phyloP scores from a whole-genome alignment of 2,888 invertebrate genomes.

The Cylindroiulus punctatus region DNA sequence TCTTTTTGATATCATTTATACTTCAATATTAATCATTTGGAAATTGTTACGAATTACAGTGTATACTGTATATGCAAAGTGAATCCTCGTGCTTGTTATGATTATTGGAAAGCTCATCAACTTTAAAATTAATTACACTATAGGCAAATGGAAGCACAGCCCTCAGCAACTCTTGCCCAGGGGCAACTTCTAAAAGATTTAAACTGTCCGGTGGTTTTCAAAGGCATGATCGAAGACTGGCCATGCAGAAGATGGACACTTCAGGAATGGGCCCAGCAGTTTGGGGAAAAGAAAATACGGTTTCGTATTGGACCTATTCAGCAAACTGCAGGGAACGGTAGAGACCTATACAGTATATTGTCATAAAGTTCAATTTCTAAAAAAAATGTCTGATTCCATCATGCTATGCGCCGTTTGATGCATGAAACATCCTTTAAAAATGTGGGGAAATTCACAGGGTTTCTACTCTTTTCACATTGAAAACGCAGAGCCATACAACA shows the following conservation, averaged over 20 bases:
- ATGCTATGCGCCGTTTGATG: not conserved
- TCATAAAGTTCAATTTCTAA: not conserved
- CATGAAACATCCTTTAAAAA: not conserved
- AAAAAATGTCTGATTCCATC: too few relatives aligned
- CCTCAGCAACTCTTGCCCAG: not conserved
- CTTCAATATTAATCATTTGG: too few relatives aligned
- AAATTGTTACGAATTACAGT: too few relatives aligned
- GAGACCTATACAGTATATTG: not conserved
- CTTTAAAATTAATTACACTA: not conserved
- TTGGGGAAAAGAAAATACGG: constrained; percentile 63
- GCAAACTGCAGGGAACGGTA: not conserved
- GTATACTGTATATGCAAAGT: not conserved
- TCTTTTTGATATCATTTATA: too few relatives aligned
- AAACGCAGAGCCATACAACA: not conserved
- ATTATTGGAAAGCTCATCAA: not conserved
- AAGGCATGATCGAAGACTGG: constrained; percentile 57
- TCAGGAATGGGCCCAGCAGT: constrained; percentile 72
- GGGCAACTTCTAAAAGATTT: not conserved
- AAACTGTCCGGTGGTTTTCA: constrained; percentile 56
- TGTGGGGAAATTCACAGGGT: not conserved
- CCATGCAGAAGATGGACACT: constrained; percentile 62
- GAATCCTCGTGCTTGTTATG: not conserved
- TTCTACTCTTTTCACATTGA: not conserved
- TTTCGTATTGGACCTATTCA: constrained; percentile 55
- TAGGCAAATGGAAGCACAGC: not conserved